phyloP scores from a whole-genome alignment of 2,797 vertebrate species.

The Cyprinella venusta region DNA sequence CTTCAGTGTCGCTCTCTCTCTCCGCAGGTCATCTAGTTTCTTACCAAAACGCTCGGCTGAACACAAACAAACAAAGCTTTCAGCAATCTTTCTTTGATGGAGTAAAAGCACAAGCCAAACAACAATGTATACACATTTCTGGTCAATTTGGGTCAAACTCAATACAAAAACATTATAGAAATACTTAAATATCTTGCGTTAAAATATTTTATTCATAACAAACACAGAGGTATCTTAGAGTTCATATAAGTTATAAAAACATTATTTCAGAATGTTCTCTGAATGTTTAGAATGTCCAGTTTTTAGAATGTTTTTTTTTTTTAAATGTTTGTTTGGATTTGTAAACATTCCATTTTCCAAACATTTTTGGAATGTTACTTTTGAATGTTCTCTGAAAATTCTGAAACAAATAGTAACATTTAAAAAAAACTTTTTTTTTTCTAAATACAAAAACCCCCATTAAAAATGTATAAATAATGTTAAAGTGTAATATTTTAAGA shows the following conservation, averaged over 20 bases:
- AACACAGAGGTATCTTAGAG: not conserved
- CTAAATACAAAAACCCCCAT: too few relatives aligned
- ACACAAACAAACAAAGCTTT: slow-evolving; percentile 11
- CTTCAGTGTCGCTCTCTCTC: slow-evolving; percentile 75
- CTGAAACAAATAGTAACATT: not conserved
- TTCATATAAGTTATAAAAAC: not conserved
- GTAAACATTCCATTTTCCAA: too few relatives aligned
- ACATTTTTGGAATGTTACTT: not conserved
- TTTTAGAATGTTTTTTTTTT: too few relatives aligned
- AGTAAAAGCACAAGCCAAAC: not conserved
- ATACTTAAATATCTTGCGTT: too few relatives aligned
- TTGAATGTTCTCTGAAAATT: not conserved
- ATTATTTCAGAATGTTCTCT: not conserved
- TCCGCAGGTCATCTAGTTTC: slow-evolving; percentile 84
- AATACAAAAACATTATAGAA: not conserved
- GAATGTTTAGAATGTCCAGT: not conserved
- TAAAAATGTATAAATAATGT: too few relatives aligned
- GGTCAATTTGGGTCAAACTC: not conserved
- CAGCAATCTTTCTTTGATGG: not conserved
- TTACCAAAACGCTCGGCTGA: slow-evolving; percentile 83
- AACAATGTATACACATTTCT: not conserved
- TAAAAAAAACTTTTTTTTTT: too few relatives aligned
- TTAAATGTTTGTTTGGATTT: too few relatives aligned
- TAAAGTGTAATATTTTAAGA: not conserved
- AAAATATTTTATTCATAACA: not conserved